phyloP scores from a whole-genome alignment of 1,140 invertebrate species.

The Asobara japonica region DNA sequence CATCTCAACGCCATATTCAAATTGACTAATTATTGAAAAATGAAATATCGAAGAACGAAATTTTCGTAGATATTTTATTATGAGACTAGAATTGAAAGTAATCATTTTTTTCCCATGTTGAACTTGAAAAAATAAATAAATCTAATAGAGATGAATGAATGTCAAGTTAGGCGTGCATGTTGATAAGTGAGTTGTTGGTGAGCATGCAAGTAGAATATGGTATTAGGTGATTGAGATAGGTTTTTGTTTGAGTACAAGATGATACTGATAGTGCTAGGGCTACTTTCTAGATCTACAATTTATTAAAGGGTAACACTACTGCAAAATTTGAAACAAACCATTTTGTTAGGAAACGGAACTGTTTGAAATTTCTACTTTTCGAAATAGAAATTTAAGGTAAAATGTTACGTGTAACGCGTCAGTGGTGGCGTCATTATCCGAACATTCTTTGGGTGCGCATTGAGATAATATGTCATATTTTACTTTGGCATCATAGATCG shows the following conservation, averaged over 20 bases:
- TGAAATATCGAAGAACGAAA: background rate
- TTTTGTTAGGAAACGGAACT: too few species aligned
- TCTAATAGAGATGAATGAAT: background rate
- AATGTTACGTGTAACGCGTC: too few species aligned
- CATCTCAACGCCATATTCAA: background rate
- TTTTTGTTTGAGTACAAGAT: background rate
- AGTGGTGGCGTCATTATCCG: too few species aligned
- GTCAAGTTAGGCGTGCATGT: constrained; percentile 2
- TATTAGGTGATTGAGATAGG: background rate
- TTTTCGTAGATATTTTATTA: background rate
- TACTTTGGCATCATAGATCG: too few species aligned
- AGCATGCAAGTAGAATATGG: constrained; percentile 4
- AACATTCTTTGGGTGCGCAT: too few species aligned
- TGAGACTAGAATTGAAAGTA: background rate
- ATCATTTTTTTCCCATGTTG: background rate
- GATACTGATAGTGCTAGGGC: background rate
- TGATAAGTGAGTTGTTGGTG: constrained; percentile 4
- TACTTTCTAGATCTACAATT: background rate
- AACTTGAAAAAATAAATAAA: constrained; percentile 17
- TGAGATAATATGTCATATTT: too few species aligned
- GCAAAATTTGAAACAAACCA: too few species aligned
- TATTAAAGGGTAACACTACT: too few species aligned
- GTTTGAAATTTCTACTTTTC: too few species aligned
- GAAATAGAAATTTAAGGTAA: too few species aligned
- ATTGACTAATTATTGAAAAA: background rate